Evolutionary conservation across 2,797 vertebrate species (phyloP).

Genomic region (Gymnothorax javanicus): DNA sequence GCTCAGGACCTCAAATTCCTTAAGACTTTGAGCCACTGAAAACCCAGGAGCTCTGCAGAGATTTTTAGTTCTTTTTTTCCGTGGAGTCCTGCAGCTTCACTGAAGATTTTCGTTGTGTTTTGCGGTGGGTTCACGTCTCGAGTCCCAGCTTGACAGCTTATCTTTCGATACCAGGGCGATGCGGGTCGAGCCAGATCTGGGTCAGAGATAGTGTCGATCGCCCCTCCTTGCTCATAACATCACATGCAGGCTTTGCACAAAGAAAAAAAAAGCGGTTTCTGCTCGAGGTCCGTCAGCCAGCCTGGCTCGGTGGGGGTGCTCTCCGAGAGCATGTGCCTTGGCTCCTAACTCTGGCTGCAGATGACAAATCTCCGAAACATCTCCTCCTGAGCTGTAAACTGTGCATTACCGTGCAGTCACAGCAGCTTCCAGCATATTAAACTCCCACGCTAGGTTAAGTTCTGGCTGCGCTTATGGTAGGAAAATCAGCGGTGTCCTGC

Average conservation of each 20-base stretch:
- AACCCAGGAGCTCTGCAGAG: background rate
- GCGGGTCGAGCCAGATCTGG: background rate
- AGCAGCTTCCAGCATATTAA: background rate
- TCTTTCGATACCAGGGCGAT: background rate
- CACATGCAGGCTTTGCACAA: constrained; percentile 6
- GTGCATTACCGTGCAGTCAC: background rate
- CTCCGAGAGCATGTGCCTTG: constrained; percentile 19
- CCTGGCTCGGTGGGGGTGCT: background rate
- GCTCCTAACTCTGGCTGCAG: constrained; percentile 11
- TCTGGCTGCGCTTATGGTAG: background rate
- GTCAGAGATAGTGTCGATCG: background rate
- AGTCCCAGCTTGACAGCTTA: background rate
- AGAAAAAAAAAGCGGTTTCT: constrained; percentile 23
- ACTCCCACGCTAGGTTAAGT: background rate
- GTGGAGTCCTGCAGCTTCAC: background rate
- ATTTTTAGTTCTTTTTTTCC: background rate
- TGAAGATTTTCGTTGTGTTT: background rate
- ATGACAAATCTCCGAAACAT: constrained; percentile 18
- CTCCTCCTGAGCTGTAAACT: constrained; percentile 11
- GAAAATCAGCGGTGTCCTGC: background rate
- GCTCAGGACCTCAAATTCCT: constrained; percentile 11
- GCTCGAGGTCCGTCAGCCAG: constrained; percentile 12
- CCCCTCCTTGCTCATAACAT: background rate
- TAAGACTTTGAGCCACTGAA: constrained; percentile 1
- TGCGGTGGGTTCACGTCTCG: background rate